Percentiles rank a stretch among this genome's conserved stretches.
phyloP scores from a whole-genome alignment of 2,888 invertebrate genomes.

The Eupeodes latifasciatus region DNA sequence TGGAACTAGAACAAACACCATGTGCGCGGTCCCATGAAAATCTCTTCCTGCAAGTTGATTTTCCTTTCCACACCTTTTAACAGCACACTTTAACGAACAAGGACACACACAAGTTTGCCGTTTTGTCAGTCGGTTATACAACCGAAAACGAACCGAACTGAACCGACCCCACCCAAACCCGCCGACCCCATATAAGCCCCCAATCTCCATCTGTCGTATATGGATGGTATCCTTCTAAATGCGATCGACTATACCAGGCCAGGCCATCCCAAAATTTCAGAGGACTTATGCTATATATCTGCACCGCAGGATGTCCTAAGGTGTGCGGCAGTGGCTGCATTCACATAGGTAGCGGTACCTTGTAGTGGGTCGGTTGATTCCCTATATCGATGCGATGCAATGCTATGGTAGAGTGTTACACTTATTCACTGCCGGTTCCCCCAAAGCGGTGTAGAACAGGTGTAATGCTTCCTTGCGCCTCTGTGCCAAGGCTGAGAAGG shows the following conservation, averaged over 20 bases:
- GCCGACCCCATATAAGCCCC: neutral
- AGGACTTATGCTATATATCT: conserved; percentile 56
- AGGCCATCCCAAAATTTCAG: conserved; percentile 40
- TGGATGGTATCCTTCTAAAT: conserved; percentile 20
- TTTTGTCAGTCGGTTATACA: conserved; percentile 46
- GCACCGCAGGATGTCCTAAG: conserved; percentile 58
- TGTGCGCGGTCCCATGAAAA: conserved; percentile 68
- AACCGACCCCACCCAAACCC: too few relatives aligned
- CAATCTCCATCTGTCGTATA: neutral
- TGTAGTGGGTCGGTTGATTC: conserved; percentile 51
- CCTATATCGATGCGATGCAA: conserved; percentile 45
- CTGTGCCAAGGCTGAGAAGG: conserved; percentile 46
- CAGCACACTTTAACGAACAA: conserved; percentile 28
- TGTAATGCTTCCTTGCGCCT: conserved; percentile 62
- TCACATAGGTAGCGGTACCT: too few relatives aligned
- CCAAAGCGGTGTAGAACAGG: conserved; percentile 65
- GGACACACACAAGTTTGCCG: conserved; percentile 44
- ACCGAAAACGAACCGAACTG: neutral
- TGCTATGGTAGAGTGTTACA: conserved; percentile 38
- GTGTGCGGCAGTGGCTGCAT: conserved; percentile 24
- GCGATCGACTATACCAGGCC: conserved; percentile 53
- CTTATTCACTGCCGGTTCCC: conserved; percentile 48
- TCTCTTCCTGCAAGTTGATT: conserved; percentile 61
- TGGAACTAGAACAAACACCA: conserved; percentile 61
- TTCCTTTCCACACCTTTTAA: conserved; percentile 46